Base-by-base conservation (phyloP, 2,888 invertebrate species). In the Drosophila meridiana region DNA sequence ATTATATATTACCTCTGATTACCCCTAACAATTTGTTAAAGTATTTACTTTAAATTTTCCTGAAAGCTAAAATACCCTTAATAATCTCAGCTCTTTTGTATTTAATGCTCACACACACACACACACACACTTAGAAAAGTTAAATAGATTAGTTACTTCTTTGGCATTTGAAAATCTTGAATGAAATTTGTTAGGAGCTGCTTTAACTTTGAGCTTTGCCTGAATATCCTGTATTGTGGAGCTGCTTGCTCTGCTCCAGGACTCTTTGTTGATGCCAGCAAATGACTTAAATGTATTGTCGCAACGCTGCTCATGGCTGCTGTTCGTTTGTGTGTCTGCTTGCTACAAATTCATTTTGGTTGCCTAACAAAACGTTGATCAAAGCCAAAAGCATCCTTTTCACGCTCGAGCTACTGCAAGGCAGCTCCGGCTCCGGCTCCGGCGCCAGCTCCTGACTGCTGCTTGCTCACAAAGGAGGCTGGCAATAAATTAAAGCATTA, bases 301-400 rank as follows among this genome's bases (percentile, higher is more conserved):
- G 75, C 76, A 78, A 68, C 56, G 67, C 52, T 65, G 34, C 38
- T 45, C 28, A 32, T 62, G 56, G 34, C 43, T 36, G 53, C 43
- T 59, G 59, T 52, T 61, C 47, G 64, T 62, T 45, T 59, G 59
- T 48, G 52, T 50, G 61, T 43, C 62, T 76, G 83, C 62, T 57
- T 76, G 86, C 69, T 72, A 76, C 88, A 87, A 89, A 84, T 86
- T 85, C 90, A 83, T 82, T 88, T 88, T 88, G 89, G 90, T 77
- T 88, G 90, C 76, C 89, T 86, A 90, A 85, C 90, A 85, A 88
- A 85, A 85, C 84, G 88, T 87, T 90, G 84, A 85, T 85, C 84
- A 85, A 85, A 85, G 90, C 84, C 86, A 80, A 90, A 87, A 90
- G 87, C 89, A 85, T 86, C 90, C 89, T 85, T 88, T 85, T 90